A percentile compares a stretch with the other conserved stretches of the same genome.
Conservation (phyloP, 2,888 invertebrate species). For the Trachelus tabidus region DNA sequence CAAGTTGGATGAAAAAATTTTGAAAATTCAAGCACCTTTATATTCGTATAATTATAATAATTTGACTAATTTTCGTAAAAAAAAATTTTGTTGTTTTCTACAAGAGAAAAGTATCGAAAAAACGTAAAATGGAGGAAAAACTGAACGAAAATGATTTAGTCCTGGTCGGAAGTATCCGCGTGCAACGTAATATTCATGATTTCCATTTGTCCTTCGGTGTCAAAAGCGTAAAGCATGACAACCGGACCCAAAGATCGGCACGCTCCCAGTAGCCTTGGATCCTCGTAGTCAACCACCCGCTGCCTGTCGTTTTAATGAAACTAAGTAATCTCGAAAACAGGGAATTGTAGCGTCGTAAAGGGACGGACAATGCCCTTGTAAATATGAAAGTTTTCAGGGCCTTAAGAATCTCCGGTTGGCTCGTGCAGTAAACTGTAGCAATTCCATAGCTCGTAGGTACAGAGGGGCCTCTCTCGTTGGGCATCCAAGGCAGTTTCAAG, state of each 20-base stretch:
- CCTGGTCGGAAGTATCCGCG: neutral
- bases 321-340: constrained; percentile 61
- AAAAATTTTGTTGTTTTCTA: neutral
- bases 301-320: constrained; percentile 57
- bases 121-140: neutral
- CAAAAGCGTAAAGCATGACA: neutral
- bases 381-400: constrained; percentile 54
- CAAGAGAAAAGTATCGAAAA: neutral
- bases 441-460: neutral
- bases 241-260: neutral
- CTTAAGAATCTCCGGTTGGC: constrained; percentile 16
- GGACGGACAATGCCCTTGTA: constrained; percentile 51
- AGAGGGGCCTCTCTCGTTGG: constrained; percentile 2
- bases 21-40: too few relatives aligned
- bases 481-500: neutral
- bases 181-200: neutral
- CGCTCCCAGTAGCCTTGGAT: constrained; percentile 32
- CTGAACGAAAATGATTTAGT: neutral
- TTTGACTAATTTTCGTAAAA: neutral
- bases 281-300: constrained; percentile 36
- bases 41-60: neutral
- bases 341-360: constrained; percentile 58
- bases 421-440: constrained; percentile 31
- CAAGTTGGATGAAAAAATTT: too few relatives aligned
- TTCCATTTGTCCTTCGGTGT: neutral